These are phyloP conservation scores for Erythrocebus patas DNA, from an alignment of 2,113 vertebrate genomes.

Conservation along the genomic window DNA sequence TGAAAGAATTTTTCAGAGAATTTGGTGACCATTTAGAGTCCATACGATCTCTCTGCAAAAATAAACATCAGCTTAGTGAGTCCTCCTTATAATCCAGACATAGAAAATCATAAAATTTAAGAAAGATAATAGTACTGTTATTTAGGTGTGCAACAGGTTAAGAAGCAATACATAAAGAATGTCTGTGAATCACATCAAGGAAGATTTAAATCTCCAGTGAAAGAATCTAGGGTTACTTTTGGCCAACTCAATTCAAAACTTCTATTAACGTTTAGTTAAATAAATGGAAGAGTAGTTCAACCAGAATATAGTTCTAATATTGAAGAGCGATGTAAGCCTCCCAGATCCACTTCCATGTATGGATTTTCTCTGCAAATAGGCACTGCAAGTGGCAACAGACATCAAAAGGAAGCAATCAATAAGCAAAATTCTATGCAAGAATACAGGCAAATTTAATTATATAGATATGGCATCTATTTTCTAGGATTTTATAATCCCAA, in stretches of 20 bases:
- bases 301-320: neutral
- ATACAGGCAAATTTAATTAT: neutral
- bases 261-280: neutral
- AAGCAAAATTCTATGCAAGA: neutral
- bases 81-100: neutral
- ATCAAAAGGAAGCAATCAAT: neutral
- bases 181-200: neutral
- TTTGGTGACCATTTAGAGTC: neutral
- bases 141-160: neutral
- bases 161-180: neutral
- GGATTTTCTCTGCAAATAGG: neutral
- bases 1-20: slow-evolving; percentile 15
- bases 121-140: neutral
- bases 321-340: neutral
- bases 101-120: neutral
- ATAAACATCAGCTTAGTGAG: neutral
- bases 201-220: neutral
- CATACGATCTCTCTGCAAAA: neutral
- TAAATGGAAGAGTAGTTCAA: neutral
- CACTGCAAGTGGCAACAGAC: neutral
- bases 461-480: neutral
- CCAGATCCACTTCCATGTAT: fast-evolving
- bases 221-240: neutral
- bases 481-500: neutral
- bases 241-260: neutral